Evolutionary conservation across 2,888 invertebrate species (phyloP), one percentile per base, ranked within the genome.

Genomic region (Spisula subtruncata): DNA sequence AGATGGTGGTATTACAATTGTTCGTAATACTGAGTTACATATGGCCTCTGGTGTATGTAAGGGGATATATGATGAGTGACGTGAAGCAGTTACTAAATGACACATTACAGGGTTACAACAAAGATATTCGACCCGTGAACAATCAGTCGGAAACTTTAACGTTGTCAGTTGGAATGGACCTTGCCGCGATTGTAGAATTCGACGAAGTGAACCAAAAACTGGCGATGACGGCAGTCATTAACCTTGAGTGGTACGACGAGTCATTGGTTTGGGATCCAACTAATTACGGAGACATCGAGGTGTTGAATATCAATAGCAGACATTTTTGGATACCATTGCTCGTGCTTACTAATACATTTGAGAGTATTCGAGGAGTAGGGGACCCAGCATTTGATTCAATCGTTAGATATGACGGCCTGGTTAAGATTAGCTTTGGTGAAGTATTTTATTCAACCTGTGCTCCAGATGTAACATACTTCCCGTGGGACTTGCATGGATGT

Each of bases 321-420:
- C 66, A 66, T 20, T 86, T 92, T n/a, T 92, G 92, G 92, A 88
- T 54, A 82, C 92, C 92, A 25, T 83, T 79, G 12, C n/a, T 91
- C 5, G 60, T 90, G 18, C 79, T 91, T 6, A 51, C 80, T 0
- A 90, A 90, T 46, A 83, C 91, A 6, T 87, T 29, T 25, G 51
- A 48, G 29, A 32, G 32, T n/a, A 35, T 87, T 14, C 32, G 41
- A 32, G 29, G 18, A 20, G 29, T 87, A 12, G 87, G 51, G 0
- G 87, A 82, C 18, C 46, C 56, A 8, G 48, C 51, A 48, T 60
- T 20, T 12, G 75, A 75, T 75, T 2, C 32, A 32, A 6, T 12
- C 0, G 35, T 75, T 14, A 29, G 18, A 32, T 20, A 14, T 51
- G 32, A 82, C n/a, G 87, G 87, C 5, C 14, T 5, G 8, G 51